Evolutionary conservation across 2,113 vertebrate species (phyloP).

Genomic region (Erythrolamprus reginae): DNA sequence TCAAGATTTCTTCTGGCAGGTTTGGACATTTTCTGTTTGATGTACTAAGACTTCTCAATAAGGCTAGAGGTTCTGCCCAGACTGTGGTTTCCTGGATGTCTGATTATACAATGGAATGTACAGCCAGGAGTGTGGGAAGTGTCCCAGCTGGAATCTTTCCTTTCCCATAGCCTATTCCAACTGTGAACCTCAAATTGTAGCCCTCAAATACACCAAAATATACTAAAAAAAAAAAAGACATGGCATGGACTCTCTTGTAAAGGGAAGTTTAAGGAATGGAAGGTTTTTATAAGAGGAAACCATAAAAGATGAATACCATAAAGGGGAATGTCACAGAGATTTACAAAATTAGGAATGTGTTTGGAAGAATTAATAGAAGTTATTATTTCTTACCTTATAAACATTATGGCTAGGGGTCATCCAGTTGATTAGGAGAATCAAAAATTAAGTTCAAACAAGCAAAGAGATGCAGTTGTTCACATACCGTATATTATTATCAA

Average conservation of each 20-base stretch:
- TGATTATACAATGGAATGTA: not conserved
- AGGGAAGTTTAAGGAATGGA: not conserved
- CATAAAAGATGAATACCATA: not conserved
- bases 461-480: not conserved
- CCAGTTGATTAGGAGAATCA: not conserved
- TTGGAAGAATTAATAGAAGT: not conserved
- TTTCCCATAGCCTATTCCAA: not conserved
- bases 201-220: not conserved
- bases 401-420: not conserved
- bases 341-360: not conserved
- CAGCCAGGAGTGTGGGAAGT: not conserved
- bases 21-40: not conserved
- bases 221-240: not conserved
- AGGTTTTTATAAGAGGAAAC: not conserved
- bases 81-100: conserved; percentile 17
- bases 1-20: not conserved
- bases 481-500: not conserved
- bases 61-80: not conserved
- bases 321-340: not conserved
- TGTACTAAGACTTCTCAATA: not conserved
- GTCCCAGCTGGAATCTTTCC: not conserved
- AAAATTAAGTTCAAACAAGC: not conserved
- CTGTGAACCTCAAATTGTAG: not conserved
- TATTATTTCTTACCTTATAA: not conserved
- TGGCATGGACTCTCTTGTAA: not conserved